phyloP scores from a whole-genome alignment of 2,888 invertebrate species.

The Odontothrips loti region DNA sequence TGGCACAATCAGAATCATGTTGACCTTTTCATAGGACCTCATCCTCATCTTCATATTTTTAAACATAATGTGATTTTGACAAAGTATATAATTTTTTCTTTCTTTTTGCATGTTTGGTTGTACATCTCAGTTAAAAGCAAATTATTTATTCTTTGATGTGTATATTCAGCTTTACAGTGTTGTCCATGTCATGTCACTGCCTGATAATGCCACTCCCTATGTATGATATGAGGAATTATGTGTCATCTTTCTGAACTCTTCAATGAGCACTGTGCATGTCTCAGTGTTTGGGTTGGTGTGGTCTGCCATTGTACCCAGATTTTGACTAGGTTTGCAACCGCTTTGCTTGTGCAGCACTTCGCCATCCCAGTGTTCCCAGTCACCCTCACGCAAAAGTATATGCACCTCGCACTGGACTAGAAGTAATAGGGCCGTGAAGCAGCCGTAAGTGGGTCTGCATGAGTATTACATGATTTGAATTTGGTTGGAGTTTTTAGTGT shows the following conservation, averaged over 20 bases:
- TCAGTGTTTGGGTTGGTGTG: not conserved
- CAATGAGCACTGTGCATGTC: not conserved
- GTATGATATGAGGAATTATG: not conserved
- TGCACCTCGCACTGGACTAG: conserved; percentile 15
- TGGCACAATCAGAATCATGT: too few species aligned
- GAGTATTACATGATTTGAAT: not conserved
- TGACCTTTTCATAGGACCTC: not conserved
- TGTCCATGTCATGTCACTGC: too few species aligned
- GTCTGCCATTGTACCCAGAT: not conserved
- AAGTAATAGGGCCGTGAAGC: conserved; percentile 15
- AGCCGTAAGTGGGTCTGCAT: conserved; percentile 25
- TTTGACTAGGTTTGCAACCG: conserved; percentile 9
- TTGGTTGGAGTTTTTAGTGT: not conserved
- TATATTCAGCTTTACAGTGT: too few species aligned
- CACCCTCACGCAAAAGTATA: conserved; percentile 20
- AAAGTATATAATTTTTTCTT: too few species aligned
- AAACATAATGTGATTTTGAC: too few species aligned
- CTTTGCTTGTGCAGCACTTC: conserved; percentile 26
- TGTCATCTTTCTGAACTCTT: not conserved
- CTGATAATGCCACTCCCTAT: too few species aligned
- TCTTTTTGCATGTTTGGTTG: too few species aligned
- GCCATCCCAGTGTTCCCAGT: conserved; percentile 23
- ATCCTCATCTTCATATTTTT: too few species aligned
- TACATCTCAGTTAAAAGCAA: too few species aligned
- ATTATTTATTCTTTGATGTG: too few species aligned